Conservation (phyloP, 2,113 vertebrate species). For the Oryzias curvinotus region DNA sequence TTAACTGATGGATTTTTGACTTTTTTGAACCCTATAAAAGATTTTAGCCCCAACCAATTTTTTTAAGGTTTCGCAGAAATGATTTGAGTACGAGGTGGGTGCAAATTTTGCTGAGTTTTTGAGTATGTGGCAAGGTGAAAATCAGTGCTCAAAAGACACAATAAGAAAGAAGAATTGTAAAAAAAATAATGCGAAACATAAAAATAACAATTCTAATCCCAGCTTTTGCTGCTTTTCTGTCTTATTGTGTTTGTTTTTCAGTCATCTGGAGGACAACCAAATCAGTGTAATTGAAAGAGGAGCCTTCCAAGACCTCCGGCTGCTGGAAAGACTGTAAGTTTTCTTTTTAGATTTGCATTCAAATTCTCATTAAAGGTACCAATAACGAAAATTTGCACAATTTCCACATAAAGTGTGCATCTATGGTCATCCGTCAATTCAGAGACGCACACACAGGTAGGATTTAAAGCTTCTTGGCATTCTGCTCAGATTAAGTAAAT, state of each 20-base stretch:
- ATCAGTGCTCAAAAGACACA: too few relatives aligned
- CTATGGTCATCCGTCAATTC: not conserved
- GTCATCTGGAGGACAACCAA: conserved; percentile 98
- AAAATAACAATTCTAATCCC: conserved; percentile 3
- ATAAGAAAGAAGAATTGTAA: too few relatives aligned
- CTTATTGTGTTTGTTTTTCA: conserved; percentile 57
- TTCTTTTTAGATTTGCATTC: not conserved
- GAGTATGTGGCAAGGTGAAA: too few relatives aligned
- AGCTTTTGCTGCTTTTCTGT: not conserved
- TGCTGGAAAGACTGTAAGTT: conserved; percentile 96
- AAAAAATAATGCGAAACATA: too few relatives aligned
- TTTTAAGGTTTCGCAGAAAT: too few relatives aligned
- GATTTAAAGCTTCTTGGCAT: not conserved
- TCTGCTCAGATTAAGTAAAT: conserved; percentile 7
- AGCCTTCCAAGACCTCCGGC: conserved; percentile 95
- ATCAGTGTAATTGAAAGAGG: conserved; percentile 94
- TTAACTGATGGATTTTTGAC: too few relatives aligned
- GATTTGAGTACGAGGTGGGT: too few relatives aligned
- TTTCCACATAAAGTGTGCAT: not conserved
- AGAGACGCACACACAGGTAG: not conserved
- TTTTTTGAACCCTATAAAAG: too few relatives aligned
- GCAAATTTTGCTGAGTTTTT: too few relatives aligned
- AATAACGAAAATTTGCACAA: not conserved
- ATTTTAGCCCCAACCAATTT: too few relatives aligned
- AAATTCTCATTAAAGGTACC: not conserved